Conservation (phyloP, 2,888 invertebrate genomes). For the Cabera pusaria region DNA sequence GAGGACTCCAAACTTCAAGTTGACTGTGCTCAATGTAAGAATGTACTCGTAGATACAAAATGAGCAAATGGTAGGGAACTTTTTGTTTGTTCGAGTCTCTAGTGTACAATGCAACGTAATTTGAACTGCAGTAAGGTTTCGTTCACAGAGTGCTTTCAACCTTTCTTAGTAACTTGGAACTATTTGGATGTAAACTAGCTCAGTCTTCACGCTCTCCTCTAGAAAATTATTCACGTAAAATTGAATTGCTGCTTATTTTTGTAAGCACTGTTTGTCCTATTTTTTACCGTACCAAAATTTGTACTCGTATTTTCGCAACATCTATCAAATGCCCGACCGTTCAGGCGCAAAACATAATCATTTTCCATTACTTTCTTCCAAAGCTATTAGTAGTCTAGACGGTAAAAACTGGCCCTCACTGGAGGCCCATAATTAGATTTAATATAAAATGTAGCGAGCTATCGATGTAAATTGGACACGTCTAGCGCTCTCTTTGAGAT, state of each 20-base stretch:
- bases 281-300: too few species aligned
- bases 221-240: too few species aligned
- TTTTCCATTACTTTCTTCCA: not conserved
- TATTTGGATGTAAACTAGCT: not conserved
- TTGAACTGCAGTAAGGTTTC: too few species aligned
- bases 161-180: not conserved
- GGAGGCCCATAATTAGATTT: conserved; percentile 10
- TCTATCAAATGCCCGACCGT: too few species aligned
- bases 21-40: too few species aligned
- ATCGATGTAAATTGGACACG: conserved; percentile 9
- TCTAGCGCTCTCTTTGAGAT: conserved; percentile 6
- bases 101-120: conserved; percentile 1
- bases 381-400: conserved; percentile 9
- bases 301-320: too few species aligned
- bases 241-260: too few species aligned
- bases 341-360: not conserved
- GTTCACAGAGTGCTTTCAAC: conserved; percentile 1
- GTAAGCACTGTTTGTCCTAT: too few species aligned
- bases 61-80: too few species aligned
- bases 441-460: conserved; percentile 3
- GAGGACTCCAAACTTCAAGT: too few species aligned
- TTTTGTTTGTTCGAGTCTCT: conserved; percentile 9
- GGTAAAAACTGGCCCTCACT: conserved; percentile 9
- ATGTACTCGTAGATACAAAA: too few species aligned
- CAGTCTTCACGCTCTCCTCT: too few species aligned